phyloP scores from a whole-genome alignment of 2,113 vertebrate genomes.

The Aviceda subcristata region DNA sequence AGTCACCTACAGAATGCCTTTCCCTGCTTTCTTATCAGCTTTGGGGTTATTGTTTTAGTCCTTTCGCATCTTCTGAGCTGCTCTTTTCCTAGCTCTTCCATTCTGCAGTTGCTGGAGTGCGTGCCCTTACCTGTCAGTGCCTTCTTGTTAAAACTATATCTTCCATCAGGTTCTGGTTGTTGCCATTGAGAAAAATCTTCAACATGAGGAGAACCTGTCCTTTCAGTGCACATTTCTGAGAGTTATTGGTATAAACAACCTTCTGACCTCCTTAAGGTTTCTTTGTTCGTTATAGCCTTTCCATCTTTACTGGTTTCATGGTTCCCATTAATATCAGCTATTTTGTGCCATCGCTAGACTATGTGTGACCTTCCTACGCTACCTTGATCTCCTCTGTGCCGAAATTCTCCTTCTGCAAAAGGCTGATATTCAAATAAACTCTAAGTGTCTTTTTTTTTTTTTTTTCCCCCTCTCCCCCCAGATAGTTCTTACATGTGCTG shows the following conservation, averaged over 20 bases:
- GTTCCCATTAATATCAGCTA: not conserved
- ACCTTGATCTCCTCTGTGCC: not conserved
- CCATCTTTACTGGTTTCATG: not conserved
- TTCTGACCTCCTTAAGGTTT: not conserved
- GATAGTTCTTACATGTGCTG: rapidly evolving
- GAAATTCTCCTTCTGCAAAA: not conserved
- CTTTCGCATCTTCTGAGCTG: not conserved
- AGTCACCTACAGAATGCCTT: not conserved
- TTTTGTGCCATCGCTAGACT: not conserved
- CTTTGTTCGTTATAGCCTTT: not conserved
- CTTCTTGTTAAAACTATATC: not conserved
- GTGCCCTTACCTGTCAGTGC: not conserved
- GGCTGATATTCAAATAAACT: not conserved
- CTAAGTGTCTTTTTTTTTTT: no score
- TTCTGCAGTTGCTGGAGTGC: not conserved
- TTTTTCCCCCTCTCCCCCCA: no score
- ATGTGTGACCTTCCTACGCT: not conserved
- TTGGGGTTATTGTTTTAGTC: not conserved
- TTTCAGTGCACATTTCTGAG: not conserved
- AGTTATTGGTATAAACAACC: not conserved
- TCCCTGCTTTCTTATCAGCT: not conserved
- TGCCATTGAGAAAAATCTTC: not conserved
- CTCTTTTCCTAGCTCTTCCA: not conserved
- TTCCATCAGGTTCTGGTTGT: not conserved
- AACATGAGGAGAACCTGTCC: not conserved